A percentile compares a stretch with the other conserved stretches of the same genome.
These are phyloP conservation scores for Chalcis sispes DNA, from an alignment of 2,888 invertebrate genomes.

Conservation along the genomic window DNA sequence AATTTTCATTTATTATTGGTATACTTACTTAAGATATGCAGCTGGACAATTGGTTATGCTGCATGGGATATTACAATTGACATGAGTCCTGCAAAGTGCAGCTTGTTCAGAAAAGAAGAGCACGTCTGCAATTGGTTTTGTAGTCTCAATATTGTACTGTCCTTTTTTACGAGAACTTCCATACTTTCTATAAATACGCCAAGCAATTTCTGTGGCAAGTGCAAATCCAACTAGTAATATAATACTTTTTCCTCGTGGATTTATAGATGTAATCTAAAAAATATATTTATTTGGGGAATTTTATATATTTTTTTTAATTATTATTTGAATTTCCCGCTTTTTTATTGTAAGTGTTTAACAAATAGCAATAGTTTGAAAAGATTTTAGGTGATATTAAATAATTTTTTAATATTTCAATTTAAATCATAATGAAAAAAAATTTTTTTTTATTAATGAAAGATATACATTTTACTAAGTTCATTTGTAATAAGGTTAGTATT, in stretches of 20 bases:
- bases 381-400: no score
- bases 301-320: background rate
- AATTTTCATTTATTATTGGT: background rate
- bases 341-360: no score
- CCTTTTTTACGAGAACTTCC: conserved; percentile 9
- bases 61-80: conserved; percentile 58
- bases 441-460: no score
- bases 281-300: background rate
- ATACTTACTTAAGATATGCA: conserved; percentile 63
- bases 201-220: conserved; percentile 58
- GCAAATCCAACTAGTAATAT: conserved; percentile 25
- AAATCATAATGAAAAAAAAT: no score
- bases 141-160: background rate
- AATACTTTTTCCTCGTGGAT: conserved; percentile 33
- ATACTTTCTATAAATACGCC: conserved; percentile 58
- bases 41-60: conserved; percentile 61
- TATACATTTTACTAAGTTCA: no score
- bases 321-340: conserved; percentile 18
- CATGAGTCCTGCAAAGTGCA: conserved; percentile 64
- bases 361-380: background rate
- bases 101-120: conserved; percentile 69
- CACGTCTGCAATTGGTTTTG: conserved; percentile 62
- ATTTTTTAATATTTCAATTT: no score
- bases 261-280: conserved; percentile 32
- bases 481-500: no score